Evolutionary conservation across 2,797 vertebrate species (phyloP).

Genomic region (Aulostomus chinensis): DNA sequence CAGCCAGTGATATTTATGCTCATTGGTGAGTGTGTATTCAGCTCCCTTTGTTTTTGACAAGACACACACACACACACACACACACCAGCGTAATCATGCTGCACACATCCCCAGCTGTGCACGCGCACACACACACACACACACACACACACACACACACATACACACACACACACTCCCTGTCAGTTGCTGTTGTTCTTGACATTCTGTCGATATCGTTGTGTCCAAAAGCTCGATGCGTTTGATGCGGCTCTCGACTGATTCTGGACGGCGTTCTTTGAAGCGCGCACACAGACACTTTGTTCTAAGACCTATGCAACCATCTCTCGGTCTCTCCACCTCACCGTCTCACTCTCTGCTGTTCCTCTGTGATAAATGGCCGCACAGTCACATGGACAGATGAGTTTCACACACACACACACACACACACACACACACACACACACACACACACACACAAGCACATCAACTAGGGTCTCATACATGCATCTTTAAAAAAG

Average conservation of each 20-base stretch:
- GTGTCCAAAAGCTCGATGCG: conserved; percentile 61
- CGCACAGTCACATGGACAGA: no score
- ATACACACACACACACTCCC: conserved; percentile 32
- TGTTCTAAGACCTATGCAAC: conserved; percentile 52
- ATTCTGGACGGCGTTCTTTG: conserved; percentile 29
- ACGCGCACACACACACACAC: no score
- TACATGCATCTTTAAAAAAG: no score
- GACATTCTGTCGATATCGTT: conserved; percentile 79
- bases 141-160: conserved; percentile 17
- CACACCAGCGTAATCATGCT: conserved; percentile 26
- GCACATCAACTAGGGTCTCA: no score
- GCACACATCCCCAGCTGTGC: conserved; percentile 26
- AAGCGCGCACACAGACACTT: conserved; percentile 42
- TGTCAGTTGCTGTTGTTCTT: conserved; percentile 67
- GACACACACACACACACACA: conserved; percentile 18
- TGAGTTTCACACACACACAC: no score
- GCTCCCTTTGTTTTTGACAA: conserved; percentile 66
- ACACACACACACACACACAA: no score
- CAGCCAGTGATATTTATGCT: conserved; percentile 72
- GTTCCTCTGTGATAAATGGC: conserved; percentile 73
- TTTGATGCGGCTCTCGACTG: conserved; percentile 71
- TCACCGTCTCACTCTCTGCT: conserved; percentile 31
- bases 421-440: no score
- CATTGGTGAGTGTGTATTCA: conserved; percentile 52
- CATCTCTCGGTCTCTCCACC: conserved; percentile 34